Evolutionary conservation across 2,113 vertebrate species (phyloP), one percentile per base, ranked within the genome.

Genomic region (Oncorhynchus tshawytscha): DNA sequence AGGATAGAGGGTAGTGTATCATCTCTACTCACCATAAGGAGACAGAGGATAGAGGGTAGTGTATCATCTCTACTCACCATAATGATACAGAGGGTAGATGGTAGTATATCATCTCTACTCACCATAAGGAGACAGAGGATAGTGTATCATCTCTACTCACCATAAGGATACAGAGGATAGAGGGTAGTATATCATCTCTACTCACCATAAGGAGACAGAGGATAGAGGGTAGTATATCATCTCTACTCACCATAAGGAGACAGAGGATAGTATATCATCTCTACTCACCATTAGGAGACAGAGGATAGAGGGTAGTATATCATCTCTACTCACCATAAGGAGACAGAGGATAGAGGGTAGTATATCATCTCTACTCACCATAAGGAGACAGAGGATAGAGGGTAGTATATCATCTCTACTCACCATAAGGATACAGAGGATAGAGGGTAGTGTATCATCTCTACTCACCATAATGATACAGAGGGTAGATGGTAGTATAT

Each of bases 171-270:
- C 70, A 59, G 57, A 73, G 62, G 71, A 45, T 48, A 31, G 66
- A 9, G 5, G 25, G 11, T 31, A 54, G 31, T 34, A 1, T 24
- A 15, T 72, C 3, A 25, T 71, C 31, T 34, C 27, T 20, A 90
- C 94, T 93, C 78, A 95, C 94, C 94, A 0, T 94, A 15, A 51
- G 0, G 57, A 60, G 0, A 60, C 16, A 60, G 57, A 20, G 20
- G 57, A 18, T n/a, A 49, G 11, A 13, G 8, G 20, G 4, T n/a
- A n/a, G 15, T n/a, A 7, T 49, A 49, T 34, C 5, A 34, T 34
- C 51, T 54, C 11, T 13, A 54, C 5, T 60, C 18, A 60, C 20
- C 20, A 15, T 49, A 15, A 49, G 2, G 57, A 59, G 3, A 49
- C 64, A 60, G 67, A 73, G 64, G 72, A 60, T 29, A 3, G 20